Evolutionary conservation across 2,113 vertebrate species (phyloP).

Genomic region (Corynorhinus townsendii): DNA sequence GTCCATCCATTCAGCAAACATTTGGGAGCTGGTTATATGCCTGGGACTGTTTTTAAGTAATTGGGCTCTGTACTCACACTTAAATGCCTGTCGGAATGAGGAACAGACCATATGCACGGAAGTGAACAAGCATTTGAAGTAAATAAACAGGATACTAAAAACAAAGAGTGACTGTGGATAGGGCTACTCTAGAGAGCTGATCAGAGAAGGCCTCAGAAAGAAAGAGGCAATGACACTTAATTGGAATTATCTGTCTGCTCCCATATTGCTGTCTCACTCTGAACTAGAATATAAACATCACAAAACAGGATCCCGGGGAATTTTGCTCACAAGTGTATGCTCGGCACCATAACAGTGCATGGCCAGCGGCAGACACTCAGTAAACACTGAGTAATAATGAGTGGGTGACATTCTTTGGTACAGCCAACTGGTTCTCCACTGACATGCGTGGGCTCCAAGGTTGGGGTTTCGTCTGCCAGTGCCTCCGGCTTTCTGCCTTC

Average conservation of each 20-base stretch:
- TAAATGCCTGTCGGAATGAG: background rate
- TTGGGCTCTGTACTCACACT: background rate
- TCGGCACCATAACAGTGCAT: background rate
- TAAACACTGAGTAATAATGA: background rate
- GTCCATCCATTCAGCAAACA: background rate
- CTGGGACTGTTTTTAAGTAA: background rate
- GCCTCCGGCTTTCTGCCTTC: background rate
- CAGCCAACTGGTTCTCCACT: background rate
- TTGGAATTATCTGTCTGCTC: background rate
- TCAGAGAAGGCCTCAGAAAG: background rate
- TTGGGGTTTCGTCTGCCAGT: fast-evolving
- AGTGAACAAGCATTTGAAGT: background rate
- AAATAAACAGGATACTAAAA: background rate
- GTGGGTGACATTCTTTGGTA: background rate
- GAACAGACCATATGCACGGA: background rate
- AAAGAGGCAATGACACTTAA: background rate
- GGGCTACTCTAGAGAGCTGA: background rate
- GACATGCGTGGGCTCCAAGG: background rate
- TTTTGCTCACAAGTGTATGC: background rate
- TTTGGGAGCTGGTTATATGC: background rate
- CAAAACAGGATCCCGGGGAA: too few species aligned
- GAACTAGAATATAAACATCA: background rate
- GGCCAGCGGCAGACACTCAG: background rate
- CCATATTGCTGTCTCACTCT: background rate
- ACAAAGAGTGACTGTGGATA: background rate